Base-by-base conservation (phyloP, 1,140 invertebrate species). In the Drosophila fuyamai region DNA sequence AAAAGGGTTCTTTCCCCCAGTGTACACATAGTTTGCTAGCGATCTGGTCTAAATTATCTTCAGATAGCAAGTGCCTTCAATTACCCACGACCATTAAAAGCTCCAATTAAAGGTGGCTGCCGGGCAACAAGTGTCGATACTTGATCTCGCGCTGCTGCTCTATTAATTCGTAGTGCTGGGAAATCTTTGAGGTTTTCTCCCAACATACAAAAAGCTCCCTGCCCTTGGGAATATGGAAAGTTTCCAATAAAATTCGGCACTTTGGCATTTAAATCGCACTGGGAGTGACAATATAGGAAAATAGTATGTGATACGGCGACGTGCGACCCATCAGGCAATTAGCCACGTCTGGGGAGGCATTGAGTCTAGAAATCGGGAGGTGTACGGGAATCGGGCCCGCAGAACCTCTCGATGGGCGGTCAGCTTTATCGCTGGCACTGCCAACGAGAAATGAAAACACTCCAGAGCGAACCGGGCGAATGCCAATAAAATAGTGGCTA, bases 401-500 rank as follows among this genome's bases (percentile, higher is more conserved):
- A 55, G 29, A 56, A 56, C 12, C 38, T 77, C 35, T 67, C 41
- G 48, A 66, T 47, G 75, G 80, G 58, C 60, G 62, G 54, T 70
- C 67, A 73, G 48, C 56, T 78, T 82, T 71, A 81, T 75, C 70
- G 79, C 40, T n/a, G 48, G 57, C 57, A 60, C 38, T 57, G 55
- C 36, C 55, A 41, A 29, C 16, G 43, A 40, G 18, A 65, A 65
- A 46, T 35, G 29, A 53, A 66, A 76, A 46, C 62, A 54, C 66
- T 50, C 41, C 47, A 73, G 18, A 41, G 23, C 23, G 46, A 74
- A 40, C 36, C 47, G 53, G 76, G 79, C 78, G 60, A 85, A 60
- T 61, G 81, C 60, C 76, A 85, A 84, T 85, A 74, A 84, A 77
- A 68, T 74, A 65, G 61, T 84, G 76, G 43, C 71, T 27, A 60